Base-by-base conservation (phyloP, 53 echinoderm and acorn worm genomes). In the Arbacia lixula region DNA sequence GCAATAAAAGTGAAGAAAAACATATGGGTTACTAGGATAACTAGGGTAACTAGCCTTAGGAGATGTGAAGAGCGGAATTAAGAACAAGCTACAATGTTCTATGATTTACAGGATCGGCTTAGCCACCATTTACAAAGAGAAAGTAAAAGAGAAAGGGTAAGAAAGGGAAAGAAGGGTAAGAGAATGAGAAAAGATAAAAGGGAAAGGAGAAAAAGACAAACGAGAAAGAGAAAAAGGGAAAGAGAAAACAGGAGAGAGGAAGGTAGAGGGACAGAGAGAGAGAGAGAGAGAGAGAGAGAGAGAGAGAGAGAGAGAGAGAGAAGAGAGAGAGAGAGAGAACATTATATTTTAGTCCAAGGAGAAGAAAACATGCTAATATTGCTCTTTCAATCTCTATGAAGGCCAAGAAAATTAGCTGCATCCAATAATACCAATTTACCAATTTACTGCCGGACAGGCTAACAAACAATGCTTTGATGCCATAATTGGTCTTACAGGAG, bases 401-500 rank as follows among this genome's bases (percentile, higher is more conserved):
- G 66, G 66, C 6, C 24, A 37, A 3, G 38, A 38, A 66, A 66
- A 66, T 66, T 66, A 66, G 66, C 38, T 3, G 24, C 1, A 11
- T 36, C 66, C 38, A 66, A 66, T 66, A 38, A 66, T 21, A 37
- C 66, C 38, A 36, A n/a, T n/a, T n/a, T n/a, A n/a, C n/a, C n/a
- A n/a, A n/a, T n/a, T n/a, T n/a, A n/a, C n/a, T n/a, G n/a, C n/a
- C n/a, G 20, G 66, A 19, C 38, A 37, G 37, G 36, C 36, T 10
- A 22, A 66, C 22, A 66, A 66, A 66, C 36, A 66, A 5, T 22
- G 21, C 6, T 38, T 66, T 66, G 38, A 37, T 36, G 66, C 4
- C 36, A 36, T 66, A 66, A 66, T 66, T 36, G 37, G 66, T 36
- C 1, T 8, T n/a, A n/a, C n/a, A n/a, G n/a, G n/a, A n/a, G n/a